Base-by-base conservation (phyloP, 2,888 invertebrate genomes). In the Limnephilus lunatus region DNA sequence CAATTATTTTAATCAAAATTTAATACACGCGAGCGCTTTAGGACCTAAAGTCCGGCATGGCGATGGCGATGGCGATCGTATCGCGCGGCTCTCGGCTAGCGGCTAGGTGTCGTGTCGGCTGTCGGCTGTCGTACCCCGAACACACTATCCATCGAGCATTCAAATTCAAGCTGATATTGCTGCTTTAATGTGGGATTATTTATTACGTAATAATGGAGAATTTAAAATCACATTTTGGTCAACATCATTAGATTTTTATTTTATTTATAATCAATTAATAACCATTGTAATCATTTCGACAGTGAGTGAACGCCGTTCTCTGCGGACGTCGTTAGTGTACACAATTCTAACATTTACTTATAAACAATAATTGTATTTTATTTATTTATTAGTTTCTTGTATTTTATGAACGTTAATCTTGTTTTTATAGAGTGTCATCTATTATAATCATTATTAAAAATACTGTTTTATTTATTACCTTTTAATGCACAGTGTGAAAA, bases 1-100 rank as follows among this genome's bases (percentile, higher is more conserved):
- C 83, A 90, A 90, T 90, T 90, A 90, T 90, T 90, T 90, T 90
- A 90, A 90, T 90, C 90, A 90, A 90, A 90, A 90, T 48, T 85
- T 90, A 32, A 85, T 19, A 80, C 90, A 90, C 90, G 90, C 90
- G 81, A 90, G 85, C 44, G 44, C 30, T 39, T 19, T 39, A 39
- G 12, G 85, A 35, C 25, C 44, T n/a, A 85, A 68, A 68, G 53
- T 15, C 25, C 53, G 19, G 12, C 44, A 44, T 11, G 44, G 53
- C 53, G 53, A 68, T 53, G 15, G 48, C 48, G 11, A 9, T 44
- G 48, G 25, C 4, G 53, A 68, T 68, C 1, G 19, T 25, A 68
- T 68, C 53, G 25, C 53, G 53, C 53, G 53, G 19, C 44, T 44
- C 44, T 44, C 48, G 48, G 15, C 48, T 68, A 5, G 19, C 48